Evolutionary conservation across 92 coral and sea anemone genomes (phyloP).

Genomic region (Umimayanthus kanabou): DNA sequence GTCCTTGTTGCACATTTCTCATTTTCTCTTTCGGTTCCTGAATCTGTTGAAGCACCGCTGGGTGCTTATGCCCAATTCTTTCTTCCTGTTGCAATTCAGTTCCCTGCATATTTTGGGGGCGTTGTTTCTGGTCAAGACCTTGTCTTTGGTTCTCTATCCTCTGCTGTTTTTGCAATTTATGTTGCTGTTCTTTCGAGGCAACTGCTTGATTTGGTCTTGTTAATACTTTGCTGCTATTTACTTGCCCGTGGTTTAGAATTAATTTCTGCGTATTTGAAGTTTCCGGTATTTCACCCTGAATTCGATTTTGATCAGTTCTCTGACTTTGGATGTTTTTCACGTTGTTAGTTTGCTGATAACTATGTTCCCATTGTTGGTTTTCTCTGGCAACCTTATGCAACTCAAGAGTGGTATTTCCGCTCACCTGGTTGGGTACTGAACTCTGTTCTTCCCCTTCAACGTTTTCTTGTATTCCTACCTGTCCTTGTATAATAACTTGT

Average conservation of each 20-base stretch:
- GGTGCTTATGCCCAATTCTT: neutral
- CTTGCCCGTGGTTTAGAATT: neutral
- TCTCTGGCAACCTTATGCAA: neutral
- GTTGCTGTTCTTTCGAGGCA: neutral
- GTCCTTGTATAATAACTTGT: neutral
- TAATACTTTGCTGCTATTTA: neutral
- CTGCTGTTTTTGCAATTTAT: neutral
- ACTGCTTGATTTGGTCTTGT: neutral
- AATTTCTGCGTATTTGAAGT: neutral
- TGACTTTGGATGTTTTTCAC: neutral
- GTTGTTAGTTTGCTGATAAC: neutral
- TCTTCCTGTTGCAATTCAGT: neutral
- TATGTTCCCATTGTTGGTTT: constrained; percentile 1
- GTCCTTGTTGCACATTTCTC: neutral
- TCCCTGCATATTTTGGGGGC: neutral
- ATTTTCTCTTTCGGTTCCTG: neutral
- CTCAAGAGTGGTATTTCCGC: neutral
- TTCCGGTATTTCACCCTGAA: neutral
- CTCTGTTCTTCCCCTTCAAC: neutral
- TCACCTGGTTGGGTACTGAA: neutral
- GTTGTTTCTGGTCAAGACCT: neutral
- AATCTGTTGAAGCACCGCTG: neutral
- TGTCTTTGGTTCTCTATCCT: neutral
- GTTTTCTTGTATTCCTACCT: neutral
- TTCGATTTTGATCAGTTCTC: neutral